Evolutionary conservation across 2,888 invertebrate species (phyloP), one percentile per base, ranked within the genome.

Genomic region (Volucella inanis): DNA sequence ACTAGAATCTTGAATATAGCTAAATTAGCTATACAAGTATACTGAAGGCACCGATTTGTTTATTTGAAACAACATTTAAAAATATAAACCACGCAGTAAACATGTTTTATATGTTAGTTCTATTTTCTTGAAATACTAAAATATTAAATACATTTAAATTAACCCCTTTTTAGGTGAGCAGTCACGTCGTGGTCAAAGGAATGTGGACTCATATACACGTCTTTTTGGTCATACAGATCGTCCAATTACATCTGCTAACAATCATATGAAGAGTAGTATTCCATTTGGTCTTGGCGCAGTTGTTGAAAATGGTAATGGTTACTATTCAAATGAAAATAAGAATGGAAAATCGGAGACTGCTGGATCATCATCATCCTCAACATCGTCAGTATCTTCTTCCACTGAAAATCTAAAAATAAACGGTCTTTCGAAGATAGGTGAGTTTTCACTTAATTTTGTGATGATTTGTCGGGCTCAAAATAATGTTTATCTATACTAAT

Each of bases 261-360:
- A 93, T 90, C 93, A 93, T 91, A 92, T 93, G 92, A 93, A 93
- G 89, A 94, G 93, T 92, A 93, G 91, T 92, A 93, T 93, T 89
- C 91, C 93, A 88, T 92, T 93, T 89, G 93, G 92, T 88, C 91
- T 91, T 18, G 65, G 61, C 59, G 41, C 64, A 59, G 54, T 38
- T 57, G 22, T 70, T 43, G 87, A 88, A 83, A 90, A 89, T 76
- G 89, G 87, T 67, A 90, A 91, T 88, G 90, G 91, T 59, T 89
- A 89, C 67, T 77, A 87, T 77, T 87, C 88, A 61, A 70, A 50
- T 47, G 87, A 88, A 77, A 88, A 88, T 41, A 77, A 74, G 74
- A 90, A 90, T 81, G 91, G 90, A 75, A 91, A 91, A 88, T 72
- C 49, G 18, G 84, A 76, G 59, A 91, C 90, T 87, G 91, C 90